These are phyloP conservation scores for Plagodis pulveraria DNA, from an alignment of 2,888 invertebrate genomes.

Conservation along the genomic window DNA sequence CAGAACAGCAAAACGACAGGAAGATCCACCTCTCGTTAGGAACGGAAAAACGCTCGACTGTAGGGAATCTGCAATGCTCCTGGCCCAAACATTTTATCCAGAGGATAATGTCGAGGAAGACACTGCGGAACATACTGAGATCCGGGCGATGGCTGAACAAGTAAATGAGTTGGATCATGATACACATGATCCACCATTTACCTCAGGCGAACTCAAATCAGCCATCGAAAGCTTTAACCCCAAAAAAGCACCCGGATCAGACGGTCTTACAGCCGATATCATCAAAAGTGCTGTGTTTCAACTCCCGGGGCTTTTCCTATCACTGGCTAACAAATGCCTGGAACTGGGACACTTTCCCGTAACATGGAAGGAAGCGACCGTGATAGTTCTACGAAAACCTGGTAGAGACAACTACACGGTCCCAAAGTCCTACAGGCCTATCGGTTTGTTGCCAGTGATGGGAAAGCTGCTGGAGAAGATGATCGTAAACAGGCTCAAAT, in stretches of 20 bases:
- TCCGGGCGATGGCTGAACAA: too few species aligned
- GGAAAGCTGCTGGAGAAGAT: constrained; percentile 27
- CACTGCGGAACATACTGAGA: too few species aligned
- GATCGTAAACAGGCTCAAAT: constrained; percentile 23
- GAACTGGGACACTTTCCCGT: constrained; percentile 1
- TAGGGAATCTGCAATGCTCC: too few species aligned
- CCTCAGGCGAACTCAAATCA: too few species aligned
- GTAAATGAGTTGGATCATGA: too few species aligned
- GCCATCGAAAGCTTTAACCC: neutral
- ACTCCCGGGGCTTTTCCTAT: neutral
- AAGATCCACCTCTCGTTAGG: too few species aligned
- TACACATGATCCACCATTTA: too few species aligned
- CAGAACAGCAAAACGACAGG: too few species aligned
- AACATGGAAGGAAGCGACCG: constrained; percentile 6
- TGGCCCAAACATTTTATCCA: too few species aligned
- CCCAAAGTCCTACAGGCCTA: constrained; percentile 4
- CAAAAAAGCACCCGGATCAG: constrained; percentile 8
- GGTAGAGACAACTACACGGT: neutral
- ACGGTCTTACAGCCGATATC: constrained; percentile 7
- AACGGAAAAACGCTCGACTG: too few species aligned
- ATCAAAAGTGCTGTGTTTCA: neutral
- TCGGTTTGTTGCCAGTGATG: constrained; percentile 11
- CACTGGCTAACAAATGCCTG: constrained; percentile 5
- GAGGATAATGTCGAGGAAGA: too few species aligned
- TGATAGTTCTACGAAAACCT: constrained; percentile 4